A percentile compares a stretch with the other conserved stretches of the same genome.
phyloP scores from a whole-genome alignment of 2,113 vertebrate species.

The Tamias sibiricus region DNA sequence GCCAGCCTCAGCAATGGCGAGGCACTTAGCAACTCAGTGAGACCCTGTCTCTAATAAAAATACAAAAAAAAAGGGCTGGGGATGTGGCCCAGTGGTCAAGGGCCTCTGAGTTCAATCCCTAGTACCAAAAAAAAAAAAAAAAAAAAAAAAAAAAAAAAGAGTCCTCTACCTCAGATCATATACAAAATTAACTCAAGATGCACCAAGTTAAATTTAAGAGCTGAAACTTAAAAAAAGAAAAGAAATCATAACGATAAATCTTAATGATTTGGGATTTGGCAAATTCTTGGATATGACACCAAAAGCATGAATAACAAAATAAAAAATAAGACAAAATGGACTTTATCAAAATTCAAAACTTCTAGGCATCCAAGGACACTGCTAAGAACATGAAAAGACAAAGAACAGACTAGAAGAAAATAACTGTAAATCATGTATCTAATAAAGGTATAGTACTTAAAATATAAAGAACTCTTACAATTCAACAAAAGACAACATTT shows the following conservation, averaged over 20 bases:
- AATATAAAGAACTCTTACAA: background rate
- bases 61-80: too few species aligned
- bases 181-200: background rate
- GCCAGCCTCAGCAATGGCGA: too few species aligned
- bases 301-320: background rate
- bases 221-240: background rate
- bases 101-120: too few species aligned
- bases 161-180: background rate
- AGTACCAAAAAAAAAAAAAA: too few species aligned
- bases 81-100: too few species aligned
- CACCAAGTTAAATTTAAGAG: background rate
- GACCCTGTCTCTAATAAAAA: too few species aligned
- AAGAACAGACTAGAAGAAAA: background rate
- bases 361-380: background rate
- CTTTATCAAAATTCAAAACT: background rate
- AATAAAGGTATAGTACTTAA: background rate
- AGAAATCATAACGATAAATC: background rate
- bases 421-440: background rate
- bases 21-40: too few species aligned
- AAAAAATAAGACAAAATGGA: background rate
- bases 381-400: conserved; percentile 9
- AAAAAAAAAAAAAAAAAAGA: too few species aligned
- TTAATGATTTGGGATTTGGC: background rate
- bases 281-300: conserved; percentile 11
- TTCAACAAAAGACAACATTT: background rate